These are phyloP conservation scores for Coturnix japonica DNA, from an alignment of 2,113 vertebrate species.

Conservation along the genomic window DNA sequence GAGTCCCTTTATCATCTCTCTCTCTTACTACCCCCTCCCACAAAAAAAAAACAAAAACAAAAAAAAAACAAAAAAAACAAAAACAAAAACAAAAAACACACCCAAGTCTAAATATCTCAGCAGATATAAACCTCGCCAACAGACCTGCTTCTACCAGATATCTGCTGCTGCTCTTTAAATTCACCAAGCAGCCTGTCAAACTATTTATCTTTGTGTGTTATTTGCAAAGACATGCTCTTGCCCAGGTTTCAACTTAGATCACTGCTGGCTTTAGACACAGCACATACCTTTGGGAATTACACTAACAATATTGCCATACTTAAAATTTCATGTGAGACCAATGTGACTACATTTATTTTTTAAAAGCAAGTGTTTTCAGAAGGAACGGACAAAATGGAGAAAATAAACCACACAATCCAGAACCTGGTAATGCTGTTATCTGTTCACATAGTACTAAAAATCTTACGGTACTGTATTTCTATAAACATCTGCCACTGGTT, in stretches of 20 bases:
- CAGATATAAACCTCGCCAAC: neutral
- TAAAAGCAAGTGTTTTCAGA: slow-evolving; percentile 41
- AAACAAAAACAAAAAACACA: neutral
- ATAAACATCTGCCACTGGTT: neutral
- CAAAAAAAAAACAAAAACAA: neutral
- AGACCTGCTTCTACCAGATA: neutral
- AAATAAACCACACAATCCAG: neutral
- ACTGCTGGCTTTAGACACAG: slow-evolving; percentile 11
- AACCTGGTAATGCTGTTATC: neutral
- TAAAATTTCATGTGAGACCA: slow-evolving; percentile 41
- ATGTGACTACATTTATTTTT: neutral
- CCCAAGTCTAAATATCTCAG: neutral
- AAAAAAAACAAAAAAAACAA: neutral
- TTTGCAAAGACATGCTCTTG: slow-evolving; percentile 9
- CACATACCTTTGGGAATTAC: slow-evolving; percentile 37
- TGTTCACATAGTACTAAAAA: neutral
- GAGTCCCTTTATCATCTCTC: neutral
- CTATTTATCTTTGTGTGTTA: neutral
- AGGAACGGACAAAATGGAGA: neutral
- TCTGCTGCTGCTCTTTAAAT: neutral
- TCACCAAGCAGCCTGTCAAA: slow-evolving; percentile 15
- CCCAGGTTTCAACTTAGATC: neutral
- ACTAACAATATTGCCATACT: slow-evolving; percentile 4
- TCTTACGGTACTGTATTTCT: neutral
- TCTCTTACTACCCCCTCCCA: neutral